Evolutionary conservation across 2,888 invertebrate species (phyloP), one percentile per base, ranked within the genome.

Genomic region (Eupithecia vulgata): DNA sequence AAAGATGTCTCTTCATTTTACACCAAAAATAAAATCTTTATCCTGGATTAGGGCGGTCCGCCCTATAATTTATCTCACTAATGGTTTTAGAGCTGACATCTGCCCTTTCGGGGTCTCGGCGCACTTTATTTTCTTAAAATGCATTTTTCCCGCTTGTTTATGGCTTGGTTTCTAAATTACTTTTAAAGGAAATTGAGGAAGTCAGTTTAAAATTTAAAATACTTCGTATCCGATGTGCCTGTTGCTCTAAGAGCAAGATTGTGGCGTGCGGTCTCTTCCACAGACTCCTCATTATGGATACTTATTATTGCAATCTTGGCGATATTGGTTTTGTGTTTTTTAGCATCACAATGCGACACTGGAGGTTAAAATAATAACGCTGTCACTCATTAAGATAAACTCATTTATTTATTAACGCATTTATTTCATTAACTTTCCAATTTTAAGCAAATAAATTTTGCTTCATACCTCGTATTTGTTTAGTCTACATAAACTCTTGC

Each of bases 21-120:
- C 90, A 90, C 87, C 89, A 88, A 91, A 91, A 91, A 91, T 91
- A 91, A 91, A 91, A 90, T 90, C 89, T 90, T 91, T 90, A 90
- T 90, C 90, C 90, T 78, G 88, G 87, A 87, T 90, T 88, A 89
- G 85, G 83, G 81, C 75, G 73, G 80, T 81, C 52, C 79, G 77
- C 78, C 85, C 87, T 85, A 89, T 90, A 90, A 91, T 90, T 92
- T 90, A 91, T 88, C 89, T 88, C 87, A 84, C 88, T 91, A 92
- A 92, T 91, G 91, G 91, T 88, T 91, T 90, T 88, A 91, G 89
- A 90, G 87, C 90, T 88, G 91, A 91, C 91, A 87, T 91, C 89
- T 90, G 89, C 89, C 90, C 90, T 90, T 88, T 88, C 84, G 87
- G 87, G 87, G 82, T 81, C 84, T 76, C 86, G 75, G 76, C 77